phyloP scores from a whole-genome alignment of 35 echinoderm and acorn worm genomes.

The Amphiura filiformis region DNA sequence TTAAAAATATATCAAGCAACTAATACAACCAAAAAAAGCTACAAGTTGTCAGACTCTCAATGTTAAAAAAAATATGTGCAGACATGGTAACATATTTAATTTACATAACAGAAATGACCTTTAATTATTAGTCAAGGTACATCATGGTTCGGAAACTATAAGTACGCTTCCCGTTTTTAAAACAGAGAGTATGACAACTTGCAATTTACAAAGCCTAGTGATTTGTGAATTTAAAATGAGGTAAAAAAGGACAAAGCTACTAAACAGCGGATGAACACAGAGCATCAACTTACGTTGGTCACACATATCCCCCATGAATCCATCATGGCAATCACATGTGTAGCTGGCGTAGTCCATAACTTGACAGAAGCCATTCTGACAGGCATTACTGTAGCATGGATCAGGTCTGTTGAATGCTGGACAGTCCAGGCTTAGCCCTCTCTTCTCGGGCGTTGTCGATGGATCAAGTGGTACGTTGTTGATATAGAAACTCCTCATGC shows the following conservation, averaged over 20 bases:
- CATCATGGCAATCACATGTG: constrained; percentile 90
- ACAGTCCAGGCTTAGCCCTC: constrained; percentile 52
- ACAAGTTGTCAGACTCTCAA: no score
- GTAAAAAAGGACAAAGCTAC: neutral
- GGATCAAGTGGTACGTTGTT: constrained; percentile 42
- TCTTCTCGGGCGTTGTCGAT: neutral
- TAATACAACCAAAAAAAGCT: neutral
- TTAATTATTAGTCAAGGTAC: no score
- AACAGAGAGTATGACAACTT: neutral
- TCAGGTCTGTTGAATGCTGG: constrained; percentile 64
- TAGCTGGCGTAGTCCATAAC: constrained; percentile 39
- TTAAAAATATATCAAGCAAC: neutral
- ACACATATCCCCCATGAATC: constrained; percentile 88
- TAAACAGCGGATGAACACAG: neutral
- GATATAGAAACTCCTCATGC: constrained; percentile 63
- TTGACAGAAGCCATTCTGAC: constrained; percentile 71
- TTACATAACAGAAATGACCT: no score
- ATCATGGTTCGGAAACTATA: no score
- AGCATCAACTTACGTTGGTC: constrained; percentile 64
- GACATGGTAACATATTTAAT: no score
- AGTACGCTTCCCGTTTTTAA: no score
- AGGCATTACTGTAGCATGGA: constrained; percentile 69
- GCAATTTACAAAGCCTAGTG: neutral
- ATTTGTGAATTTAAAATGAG: neutral
- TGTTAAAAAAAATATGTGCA: no score